Conservation (phyloP, 2,888 invertebrate species). For the Scaptomyza reducta region DNA sequence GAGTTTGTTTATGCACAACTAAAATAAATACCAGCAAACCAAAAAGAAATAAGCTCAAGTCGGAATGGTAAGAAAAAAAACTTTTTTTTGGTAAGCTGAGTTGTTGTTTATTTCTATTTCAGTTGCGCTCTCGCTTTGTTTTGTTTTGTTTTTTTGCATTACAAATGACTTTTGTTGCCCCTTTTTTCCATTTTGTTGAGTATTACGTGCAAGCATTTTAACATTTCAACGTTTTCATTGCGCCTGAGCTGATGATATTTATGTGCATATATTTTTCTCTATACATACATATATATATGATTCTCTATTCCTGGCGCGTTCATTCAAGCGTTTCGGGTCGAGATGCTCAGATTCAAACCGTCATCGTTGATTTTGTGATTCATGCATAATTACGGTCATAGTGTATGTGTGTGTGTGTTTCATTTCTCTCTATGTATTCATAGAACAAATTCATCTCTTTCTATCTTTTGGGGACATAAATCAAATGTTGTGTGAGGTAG, state of each 20-base stretch:
- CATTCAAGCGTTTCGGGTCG: slow-evolving; percentile 68
- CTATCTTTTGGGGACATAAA: slow-evolving; percentile 38
- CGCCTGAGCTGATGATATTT: slow-evolving; percentile 65
- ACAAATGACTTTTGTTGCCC: slow-evolving; percentile 52
- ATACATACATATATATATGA: neutral
- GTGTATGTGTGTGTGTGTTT: slow-evolving; percentile 14
- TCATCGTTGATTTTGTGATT: slow-evolving; percentile 59
- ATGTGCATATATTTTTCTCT: slow-evolving; percentile 65
- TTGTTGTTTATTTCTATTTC: slow-evolving; percentile 42
- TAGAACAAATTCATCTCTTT: slow-evolving; percentile 33
- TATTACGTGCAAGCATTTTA: slow-evolving; percentile 70
- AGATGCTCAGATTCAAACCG: slow-evolving; percentile 27
- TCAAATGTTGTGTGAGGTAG: slow-evolving; percentile 30
- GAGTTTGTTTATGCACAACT: slow-evolving; percentile 58
- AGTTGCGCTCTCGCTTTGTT: slow-evolving; percentile 39
- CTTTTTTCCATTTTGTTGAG: slow-evolving; percentile 19
- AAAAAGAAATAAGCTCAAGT: slow-evolving; percentile 20
- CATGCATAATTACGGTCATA: slow-evolving; percentile 65
- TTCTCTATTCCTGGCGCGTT: slow-evolving; percentile 40
- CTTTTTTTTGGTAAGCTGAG: slow-evolving; percentile 7
- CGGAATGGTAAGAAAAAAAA: slow-evolving; percentile 8
- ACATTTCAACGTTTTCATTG: slow-evolving; percentile 72
- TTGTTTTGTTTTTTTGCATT: slow-evolving; percentile 67
- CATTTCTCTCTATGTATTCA: slow-evolving; percentile 32
- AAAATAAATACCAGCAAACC: slow-evolving; percentile 44